Evolutionary conservation across 2,113 vertebrate genomes (phyloP), one percentile per base, ranked within the genome.

Genomic region (Phylloscopus trochiloides): DNA sequence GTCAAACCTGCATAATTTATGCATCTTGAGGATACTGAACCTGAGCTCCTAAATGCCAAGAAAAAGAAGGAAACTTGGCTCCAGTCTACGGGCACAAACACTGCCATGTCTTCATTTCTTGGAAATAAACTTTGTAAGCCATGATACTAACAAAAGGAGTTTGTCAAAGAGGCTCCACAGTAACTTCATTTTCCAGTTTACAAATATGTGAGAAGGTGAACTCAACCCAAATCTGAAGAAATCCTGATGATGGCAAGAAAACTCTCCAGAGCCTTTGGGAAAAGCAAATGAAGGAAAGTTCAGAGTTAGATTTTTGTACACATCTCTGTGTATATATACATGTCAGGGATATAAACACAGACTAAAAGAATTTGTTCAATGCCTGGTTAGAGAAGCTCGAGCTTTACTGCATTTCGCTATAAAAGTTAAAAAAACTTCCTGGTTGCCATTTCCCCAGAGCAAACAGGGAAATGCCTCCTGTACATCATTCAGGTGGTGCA

Each of bases 121-220:
- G 59, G 72, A 88, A 94, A 57, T 90, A 83, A 93, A 74, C 55
- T 74, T 52, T 76, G 8, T 58, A 77, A 88, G 29, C 65, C 59
- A 10, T 3, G 38, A 82, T 34, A 12, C 75, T 58, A 88, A 31
- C 58, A 92, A 83, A 96, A 86, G 78, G 86, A 79, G 14, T 73
- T 80, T 80, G 63, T 94, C 91, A 88, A 74, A 47, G n/a, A 55
- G 82, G 73, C 57, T 67, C 48, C 38, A 25, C 40, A 40, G 67
- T 28, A 90, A 93, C 67, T 83, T 66, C 70, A 52, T 57, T 88
- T 95, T 95, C 72, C 10, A 55, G 51, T 88, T 94, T 95, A 85
- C 94, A 88, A 92, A 90, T 61, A 91, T 3, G 22, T 2, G n/a
- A 92, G 91, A 86, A 86, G 72, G 91, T 84, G 82, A 95, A 86